These are phyloP conservation scores for Saxidomus purpurata DNA, from an alignment of 1,140 invertebrate species.

Conservation along the genomic window DNA sequence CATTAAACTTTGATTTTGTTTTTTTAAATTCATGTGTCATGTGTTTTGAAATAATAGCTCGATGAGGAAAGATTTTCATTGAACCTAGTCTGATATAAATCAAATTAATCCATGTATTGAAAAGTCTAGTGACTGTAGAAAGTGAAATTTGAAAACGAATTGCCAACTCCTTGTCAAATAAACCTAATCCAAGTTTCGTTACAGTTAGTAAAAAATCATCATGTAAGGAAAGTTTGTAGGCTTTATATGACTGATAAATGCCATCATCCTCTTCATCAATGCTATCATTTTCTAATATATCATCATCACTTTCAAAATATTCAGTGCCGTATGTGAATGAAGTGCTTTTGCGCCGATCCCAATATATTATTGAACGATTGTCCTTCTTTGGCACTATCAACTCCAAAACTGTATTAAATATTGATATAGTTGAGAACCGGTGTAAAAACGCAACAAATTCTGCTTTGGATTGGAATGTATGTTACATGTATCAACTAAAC, in stretches of 20 bases:
- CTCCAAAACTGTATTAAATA: not conserved
- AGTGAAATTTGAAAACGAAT: slow-evolving; percentile 17
- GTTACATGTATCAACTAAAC: not conserved
- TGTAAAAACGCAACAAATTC: not conserved
- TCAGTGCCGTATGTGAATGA: not conserved
- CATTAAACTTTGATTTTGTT: slow-evolving; percentile 11
- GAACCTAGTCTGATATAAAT: slow-evolving; percentile 15
- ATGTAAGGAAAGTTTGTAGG: not conserved
- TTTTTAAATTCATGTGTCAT: slow-evolving; percentile 24
- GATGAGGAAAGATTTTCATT: slow-evolving; percentile 31
- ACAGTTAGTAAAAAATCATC: not conserved
- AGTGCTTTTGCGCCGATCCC: not conserved
- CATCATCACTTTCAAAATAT: not conserved
- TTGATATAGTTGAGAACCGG: not conserved
- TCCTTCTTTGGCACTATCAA: not conserved
- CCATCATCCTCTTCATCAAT: not conserved
- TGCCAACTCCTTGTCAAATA: slow-evolving; percentile 30
- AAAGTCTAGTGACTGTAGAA: slow-evolving; percentile 20
- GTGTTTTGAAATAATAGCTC: slow-evolving; percentile 20
- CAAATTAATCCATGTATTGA: slow-evolving; percentile 20
- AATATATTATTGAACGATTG: not conserved
- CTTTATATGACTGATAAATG: not conserved
- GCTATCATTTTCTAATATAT: not conserved
- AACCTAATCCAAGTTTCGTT: slow-evolving; percentile 22
- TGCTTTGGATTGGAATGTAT: slow-evolving; percentile 10